Evolutionary conservation across 1,140 invertebrate genomes (phyloP), one percentile per base, ranked within the genome.

Genomic region (Alviniconcha marisindica): DNA sequence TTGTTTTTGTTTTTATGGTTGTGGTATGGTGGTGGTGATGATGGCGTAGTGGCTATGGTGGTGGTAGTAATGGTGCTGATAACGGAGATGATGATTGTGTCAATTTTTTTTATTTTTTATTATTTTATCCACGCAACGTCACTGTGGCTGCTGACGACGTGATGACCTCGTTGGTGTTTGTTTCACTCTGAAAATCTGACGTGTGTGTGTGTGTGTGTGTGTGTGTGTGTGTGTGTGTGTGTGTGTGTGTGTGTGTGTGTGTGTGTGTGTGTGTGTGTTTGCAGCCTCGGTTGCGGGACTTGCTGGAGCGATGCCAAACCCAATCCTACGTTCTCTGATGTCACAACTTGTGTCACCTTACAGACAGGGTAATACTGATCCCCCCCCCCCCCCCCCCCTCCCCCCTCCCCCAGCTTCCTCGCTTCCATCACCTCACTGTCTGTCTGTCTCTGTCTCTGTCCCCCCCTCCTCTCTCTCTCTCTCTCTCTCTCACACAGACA

Each of bases 311-410:
- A 63, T 63, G 60, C 60, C 60, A n/a, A 31, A n/a, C 60, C 28
- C 60, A 7, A 63, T 63, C 24, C 21, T 63, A 5, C 60, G 60
- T 31, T 63, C 60, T 31, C 10, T 63, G 21, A 63, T 63, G 60
- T 63, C 60, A 63, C 60, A 63, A n/a, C 60, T 63, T 10, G 60
- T 31, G 21, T 63, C 60, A 7, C 60, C 60, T 31, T 5, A 63
- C 60, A 63, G 60, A 63, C 60, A 63, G 24, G 60, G 60, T 63
- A 31, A 63, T 66, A n/a, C n/a, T 66, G n/a, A n/a, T n/a, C n/a
- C n/a, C n/a, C n/a, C n/a, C n/a, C n/a, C n/a, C n/a, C n/a, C n/a
- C 21, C 7, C 60, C 60, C 60, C 60, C 14, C 14, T 66, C 21
- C 21, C 7, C 10, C 18, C 10, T 66, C 60, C 18, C 21, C 7